Percentiles rank a stretch among this genome's conserved stretches.
Conservation (phyloP, 1,140 invertebrate species). For the Scaptomyza pallida region DNA sequence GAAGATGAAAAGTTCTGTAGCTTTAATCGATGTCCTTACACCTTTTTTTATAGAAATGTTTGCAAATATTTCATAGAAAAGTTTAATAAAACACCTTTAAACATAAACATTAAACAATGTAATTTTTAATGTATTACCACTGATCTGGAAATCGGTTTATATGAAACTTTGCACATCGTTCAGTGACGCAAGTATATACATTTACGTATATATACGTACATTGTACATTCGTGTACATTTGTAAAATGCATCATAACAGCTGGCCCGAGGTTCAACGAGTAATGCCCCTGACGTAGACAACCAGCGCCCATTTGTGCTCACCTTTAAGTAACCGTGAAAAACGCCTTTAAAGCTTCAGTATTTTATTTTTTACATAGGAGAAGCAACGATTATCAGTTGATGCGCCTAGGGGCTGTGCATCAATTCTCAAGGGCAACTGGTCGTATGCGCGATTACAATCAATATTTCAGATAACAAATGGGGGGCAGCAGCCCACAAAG, state of each 20-base stretch:
- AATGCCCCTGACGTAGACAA: constrained; percentile 53
- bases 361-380: not conserved
- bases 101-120: not conserved
- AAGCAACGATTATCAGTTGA: constrained; percentile 16
- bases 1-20: too few relatives aligned
- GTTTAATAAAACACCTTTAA: too few relatives aligned
- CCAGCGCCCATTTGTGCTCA: constrained; percentile 38
- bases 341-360: not conserved
- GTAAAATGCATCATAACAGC: constrained; percentile 30
- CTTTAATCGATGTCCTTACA: too few relatives aligned
- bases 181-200: constrained; percentile 37
- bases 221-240: constrained; percentile 4
- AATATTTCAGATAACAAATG: constrained; percentile 1
- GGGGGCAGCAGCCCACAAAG: not conserved
- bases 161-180: not conserved
- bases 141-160: not conserved
- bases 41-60: too few relatives aligned
- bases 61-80: too few relatives aligned
- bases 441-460: constrained; percentile 16
- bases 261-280: constrained; percentile 37
- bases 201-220: not conserved
- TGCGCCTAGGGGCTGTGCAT: constrained; percentile 12
- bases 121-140: not conserved
- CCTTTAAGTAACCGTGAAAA: constrained; percentile 79
- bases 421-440: constrained; percentile 33